A percentile compares a stretch with the other conserved stretches of the same genome.
phyloP scores from a whole-genome alignment of 2,113 vertebrate genomes.

The Lophochroa leadbeateri region DNA sequence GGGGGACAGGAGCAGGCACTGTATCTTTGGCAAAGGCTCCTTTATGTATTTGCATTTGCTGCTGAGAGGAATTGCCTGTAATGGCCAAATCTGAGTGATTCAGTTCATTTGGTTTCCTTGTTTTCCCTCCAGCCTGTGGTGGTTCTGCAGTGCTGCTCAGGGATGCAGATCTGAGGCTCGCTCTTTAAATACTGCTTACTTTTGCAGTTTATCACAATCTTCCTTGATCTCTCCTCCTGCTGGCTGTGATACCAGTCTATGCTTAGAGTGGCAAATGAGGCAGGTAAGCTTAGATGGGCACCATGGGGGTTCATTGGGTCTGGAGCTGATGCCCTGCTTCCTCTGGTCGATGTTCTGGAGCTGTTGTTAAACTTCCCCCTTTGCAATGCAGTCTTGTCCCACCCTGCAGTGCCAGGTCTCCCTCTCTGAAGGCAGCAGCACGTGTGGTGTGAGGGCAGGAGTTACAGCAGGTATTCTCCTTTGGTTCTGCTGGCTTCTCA shows the following conservation, averaged over 20 bases:
- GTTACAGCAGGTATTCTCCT: not conserved
- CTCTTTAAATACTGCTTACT: not conserved
- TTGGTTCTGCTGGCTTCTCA: not conserved
- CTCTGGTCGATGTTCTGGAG: not conserved
- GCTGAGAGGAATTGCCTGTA: not conserved
- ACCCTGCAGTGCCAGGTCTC: not conserved
- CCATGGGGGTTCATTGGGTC: rapidly evolving
- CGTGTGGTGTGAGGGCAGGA: rapidly evolving
- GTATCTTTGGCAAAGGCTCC: not conserved
- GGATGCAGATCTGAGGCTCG: not conserved
- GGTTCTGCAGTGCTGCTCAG: not conserved
- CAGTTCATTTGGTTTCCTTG: not conserved
- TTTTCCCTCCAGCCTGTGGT: not conserved
- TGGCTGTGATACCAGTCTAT: not conserved
- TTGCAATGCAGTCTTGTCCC: rapidly evolving
- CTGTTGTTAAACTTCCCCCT: not conserved
- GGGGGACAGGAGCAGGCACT: not conserved
- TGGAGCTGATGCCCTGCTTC: not conserved
- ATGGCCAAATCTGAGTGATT: not conserved
- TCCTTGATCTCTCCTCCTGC: not conserved
- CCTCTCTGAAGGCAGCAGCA: rapidly evolving
- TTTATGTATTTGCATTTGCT: not conserved
- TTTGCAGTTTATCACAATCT: not conserved
- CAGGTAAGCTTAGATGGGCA: not conserved
- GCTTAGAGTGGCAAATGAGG: not conserved